These are phyloP conservation scores for Oreochromis niloticus DNA, from an alignment of 2,113 vertebrate species.

Conservation along the genomic window DNA sequence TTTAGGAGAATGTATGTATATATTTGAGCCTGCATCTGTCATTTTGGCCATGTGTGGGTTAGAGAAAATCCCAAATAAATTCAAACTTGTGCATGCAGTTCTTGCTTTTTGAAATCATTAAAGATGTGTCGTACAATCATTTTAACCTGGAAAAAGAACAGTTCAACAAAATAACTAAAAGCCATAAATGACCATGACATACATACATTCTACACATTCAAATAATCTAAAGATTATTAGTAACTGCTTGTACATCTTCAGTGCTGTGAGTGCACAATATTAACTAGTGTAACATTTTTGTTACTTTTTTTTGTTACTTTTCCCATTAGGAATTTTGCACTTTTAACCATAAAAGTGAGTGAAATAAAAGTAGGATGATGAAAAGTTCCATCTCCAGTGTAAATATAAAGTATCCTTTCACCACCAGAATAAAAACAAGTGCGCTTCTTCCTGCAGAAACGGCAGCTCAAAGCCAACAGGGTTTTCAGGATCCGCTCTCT, in stretches of 20 bases:
- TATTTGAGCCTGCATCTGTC: not conserved
- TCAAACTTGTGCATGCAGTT: fast-evolving
- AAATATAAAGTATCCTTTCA: not conserved
- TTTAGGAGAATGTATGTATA: not conserved
- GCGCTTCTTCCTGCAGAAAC: constrained; percentile 63
- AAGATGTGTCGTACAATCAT: not conserved
- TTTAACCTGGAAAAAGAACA: not conserved
- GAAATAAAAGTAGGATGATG: not conserved
- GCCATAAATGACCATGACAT: fast-evolving
- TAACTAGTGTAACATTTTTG: not conserved
- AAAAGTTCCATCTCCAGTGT: fast-evolving
- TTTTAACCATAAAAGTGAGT: not conserved
- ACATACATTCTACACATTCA: not conserved
- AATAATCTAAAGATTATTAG: not conserved
- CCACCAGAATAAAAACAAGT: not conserved
- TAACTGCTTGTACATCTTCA: not conserved
- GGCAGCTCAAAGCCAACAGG: constrained; percentile 62
- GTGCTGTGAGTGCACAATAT: not conserved
- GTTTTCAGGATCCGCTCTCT: constrained; percentile 71
- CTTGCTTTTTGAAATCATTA: not conserved
- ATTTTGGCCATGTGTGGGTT: not conserved
- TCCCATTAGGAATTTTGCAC: not conserved
- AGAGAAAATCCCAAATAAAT: not conserved
- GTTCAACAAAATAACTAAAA: not conserved
- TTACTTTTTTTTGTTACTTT: not conserved